Base-by-base conservation (phyloP, 2,797 vertebrate species). In the Epinephelus coioides region DNA sequence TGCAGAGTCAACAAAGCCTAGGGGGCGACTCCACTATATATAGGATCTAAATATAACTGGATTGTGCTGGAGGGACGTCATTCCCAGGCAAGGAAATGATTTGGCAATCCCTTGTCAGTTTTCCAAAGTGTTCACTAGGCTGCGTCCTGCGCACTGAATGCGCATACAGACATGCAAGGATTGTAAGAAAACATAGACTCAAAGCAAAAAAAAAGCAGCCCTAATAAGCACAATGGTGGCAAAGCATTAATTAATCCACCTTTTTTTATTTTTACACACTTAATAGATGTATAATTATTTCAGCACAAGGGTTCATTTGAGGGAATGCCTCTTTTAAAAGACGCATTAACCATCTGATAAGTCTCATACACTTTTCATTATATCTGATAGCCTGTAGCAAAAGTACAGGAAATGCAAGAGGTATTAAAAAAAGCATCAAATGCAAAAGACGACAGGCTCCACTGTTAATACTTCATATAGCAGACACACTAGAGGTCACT, bases 1-100 rank as follows among this genome's bases (percentile, higher is more conserved):
- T 79, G 88, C 81, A 83, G 73, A 91, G 86, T 89, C 92, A 91
- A 88, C 90, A 90, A 85, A 84, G 83, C 84, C 88, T 93, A 94
- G 92, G 84, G 94, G 94, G 94, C 93, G 94, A 90, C 93, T 94
- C 90, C 89, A 81, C 84, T 92, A 84, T 96, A 95, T 95, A 96
- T 92, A 96, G 95, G 94, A 83, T 94, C 96, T 96, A 96, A 96
- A 96, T 96, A 96, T 96, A 96, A 95, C 95, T 85, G 93, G 85
- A 91, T 93, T 85, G 91, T 75, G 91, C 85, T 66, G 79, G 74
- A 87, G 78, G 49, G 69, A 92, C 95, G 96, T 96, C 95, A 95
- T 91, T 87, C 82, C 88, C 84, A 89, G 70, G 79, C 83, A 76
- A 80, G 88, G 75, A 92, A 81, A 77, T 93, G 90, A 96, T 96